These are phyloP conservation scores for Neodon shergylaensis DNA, from an alignment of 2,113 vertebrate genomes.

Conservation along the genomic window DNA sequence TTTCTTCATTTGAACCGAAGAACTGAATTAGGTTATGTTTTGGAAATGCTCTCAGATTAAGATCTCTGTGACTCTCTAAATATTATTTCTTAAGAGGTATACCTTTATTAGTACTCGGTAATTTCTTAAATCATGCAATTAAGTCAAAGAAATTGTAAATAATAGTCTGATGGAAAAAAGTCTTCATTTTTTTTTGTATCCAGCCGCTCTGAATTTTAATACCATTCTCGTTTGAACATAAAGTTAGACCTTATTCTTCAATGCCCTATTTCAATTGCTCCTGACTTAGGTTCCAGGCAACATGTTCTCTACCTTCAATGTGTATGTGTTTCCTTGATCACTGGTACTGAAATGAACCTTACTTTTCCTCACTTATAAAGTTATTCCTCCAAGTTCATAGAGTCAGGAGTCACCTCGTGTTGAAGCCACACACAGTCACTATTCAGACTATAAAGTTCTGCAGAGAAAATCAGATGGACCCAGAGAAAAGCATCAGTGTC, in stretches of 20 bases:
- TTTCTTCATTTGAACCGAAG: slow-evolving; percentile 28
- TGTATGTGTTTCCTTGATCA: slow-evolving; percentile 6
- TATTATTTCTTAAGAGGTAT: slow-evolving; percentile 10
- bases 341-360: slow-evolving; percentile 33
- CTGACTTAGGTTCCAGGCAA: slow-evolving; percentile 33
- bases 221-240: slow-evolving; percentile 51
- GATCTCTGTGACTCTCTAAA: slow-evolving; percentile 46
- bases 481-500: neutral
- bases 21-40: neutral
- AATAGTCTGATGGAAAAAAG: slow-evolving; percentile 28
- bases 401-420: slow-evolving; percentile 39
- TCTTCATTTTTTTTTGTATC: slow-evolving; percentile 47
- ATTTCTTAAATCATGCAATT: slow-evolving; percentile 69
- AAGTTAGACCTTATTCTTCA: slow-evolving; percentile 58
- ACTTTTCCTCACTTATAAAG: slow-evolving; percentile 8
- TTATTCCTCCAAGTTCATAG: neutral
- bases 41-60: slow-evolving; percentile 6
- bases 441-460: slow-evolving; percentile 2
- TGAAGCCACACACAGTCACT: slow-evolving; percentile 45
- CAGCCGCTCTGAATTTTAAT: slow-evolving; percentile 62
- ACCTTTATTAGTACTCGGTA: slow-evolving; percentile 67
- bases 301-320: slow-evolving; percentile 54
- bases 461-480: slow-evolving; percentile 22
- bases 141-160: slow-evolving; percentile 66
- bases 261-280: slow-evolving; percentile 34